These are phyloP conservation scores for Drosophila affinis DNA, from an alignment of 2,888 invertebrate genomes.

Conservation along the genomic window DNA sequence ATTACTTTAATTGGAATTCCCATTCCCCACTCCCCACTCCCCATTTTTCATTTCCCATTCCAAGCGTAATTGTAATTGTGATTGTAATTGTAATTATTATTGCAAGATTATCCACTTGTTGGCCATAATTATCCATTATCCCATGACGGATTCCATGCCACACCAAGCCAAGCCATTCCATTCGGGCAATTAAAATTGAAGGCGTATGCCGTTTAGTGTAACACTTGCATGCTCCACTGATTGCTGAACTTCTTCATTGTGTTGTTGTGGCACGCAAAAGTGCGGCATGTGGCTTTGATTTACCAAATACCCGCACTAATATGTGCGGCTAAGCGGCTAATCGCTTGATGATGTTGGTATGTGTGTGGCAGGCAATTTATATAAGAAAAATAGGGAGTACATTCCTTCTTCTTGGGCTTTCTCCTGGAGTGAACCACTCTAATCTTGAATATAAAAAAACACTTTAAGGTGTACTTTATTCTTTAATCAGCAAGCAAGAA, in stretches of 20 bases:
- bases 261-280: conserved; percentile 32
- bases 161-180: not conserved
- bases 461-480: not conserved
- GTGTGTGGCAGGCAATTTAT: not conserved
- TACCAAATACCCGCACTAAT: conserved; percentile 19
- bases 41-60: not conserved
- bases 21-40: conserved; percentile 1
- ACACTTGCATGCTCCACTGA: conserved; percentile 67
- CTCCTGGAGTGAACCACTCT: not conserved
- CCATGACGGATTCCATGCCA: conserved; percentile 18
- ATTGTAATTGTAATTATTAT: conserved; percentile 17
- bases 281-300: conserved; percentile 20
- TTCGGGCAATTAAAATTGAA: conserved; percentile 48
- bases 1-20: conserved; percentile 40
- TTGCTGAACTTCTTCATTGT: conserved; percentile 44
- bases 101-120: conserved; percentile 28
- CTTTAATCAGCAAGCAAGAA: not conserved
- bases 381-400: too few relatives aligned
- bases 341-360: not conserved
- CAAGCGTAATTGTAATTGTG: conserved; percentile 14
- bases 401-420: too few relatives aligned
- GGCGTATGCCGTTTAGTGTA: conserved; percentile 55
- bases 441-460: not conserved
- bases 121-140: conserved; percentile 30
- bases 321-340: not conserved